Conservation (phyloP, 1,140 invertebrate genomes). For the Sycobia sp. region DNA sequence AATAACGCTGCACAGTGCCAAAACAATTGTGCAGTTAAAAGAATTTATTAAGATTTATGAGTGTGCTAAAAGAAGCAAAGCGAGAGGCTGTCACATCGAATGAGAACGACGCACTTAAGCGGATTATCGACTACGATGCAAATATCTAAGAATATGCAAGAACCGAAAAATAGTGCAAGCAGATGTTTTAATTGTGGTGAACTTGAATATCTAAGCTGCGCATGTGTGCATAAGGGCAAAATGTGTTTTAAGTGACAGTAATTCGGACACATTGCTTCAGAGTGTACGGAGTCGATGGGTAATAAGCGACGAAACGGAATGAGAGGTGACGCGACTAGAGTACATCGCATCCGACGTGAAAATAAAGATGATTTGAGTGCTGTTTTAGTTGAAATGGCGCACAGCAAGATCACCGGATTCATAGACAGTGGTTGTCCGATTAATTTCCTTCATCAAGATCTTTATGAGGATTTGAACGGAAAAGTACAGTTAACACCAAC, state of each 20-base stretch:
- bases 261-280: neutral
- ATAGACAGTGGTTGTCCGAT: neutral
- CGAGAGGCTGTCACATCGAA: neutral
- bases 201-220: neutral
- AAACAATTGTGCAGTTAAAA: neutral
- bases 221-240: neutral
- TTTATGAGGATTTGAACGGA: neutral
- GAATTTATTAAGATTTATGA: neutral
- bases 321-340: neutral
- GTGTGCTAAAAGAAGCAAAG: neutral
- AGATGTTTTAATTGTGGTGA: neutral
- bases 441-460: neutral
- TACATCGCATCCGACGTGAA: neutral
- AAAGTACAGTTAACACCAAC: neutral
- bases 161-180: neutral
- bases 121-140: neutral
- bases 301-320: neutral
- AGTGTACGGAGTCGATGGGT: neutral
- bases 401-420: neutral
- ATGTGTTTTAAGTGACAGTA: neutral
- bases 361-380: neutral
- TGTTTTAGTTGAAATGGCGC: neutral
- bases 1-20: neutral
- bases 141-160: neutral
- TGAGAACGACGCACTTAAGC: neutral